A percentile compares a stretch with the other conserved stretches of the same genome.
Evolutionary conservation across 2,113 vertebrate genomes (phyloP).

Genomic region (Petaurus breviceps): DNA sequence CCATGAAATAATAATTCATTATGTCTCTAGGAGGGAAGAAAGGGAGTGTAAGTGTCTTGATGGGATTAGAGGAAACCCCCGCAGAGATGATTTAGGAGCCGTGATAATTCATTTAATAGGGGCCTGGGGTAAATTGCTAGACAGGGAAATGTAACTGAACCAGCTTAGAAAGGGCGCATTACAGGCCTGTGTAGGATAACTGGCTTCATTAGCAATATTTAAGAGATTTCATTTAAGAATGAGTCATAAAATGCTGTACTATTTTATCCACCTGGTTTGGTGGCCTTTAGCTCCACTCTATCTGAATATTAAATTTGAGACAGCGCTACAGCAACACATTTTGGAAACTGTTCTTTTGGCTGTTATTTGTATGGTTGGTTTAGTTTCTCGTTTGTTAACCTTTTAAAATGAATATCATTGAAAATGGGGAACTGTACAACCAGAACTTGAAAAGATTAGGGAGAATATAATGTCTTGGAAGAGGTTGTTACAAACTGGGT

Average conservation of each 20-base stretch:
- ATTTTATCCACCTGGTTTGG: constrained; percentile 88
- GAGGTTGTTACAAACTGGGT: constrained; percentile 72
- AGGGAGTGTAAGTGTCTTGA: constrained; percentile 89
- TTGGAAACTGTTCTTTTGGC: constrained; percentile 88
- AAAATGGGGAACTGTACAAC: constrained; percentile 79
- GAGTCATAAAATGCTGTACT: constrained; percentile 87
- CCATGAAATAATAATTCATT: constrained; percentile 90
- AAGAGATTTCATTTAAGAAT: constrained; percentile 88
- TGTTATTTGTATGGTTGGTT: constrained; percentile 92
- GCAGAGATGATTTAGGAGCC: constrained; percentile 90
- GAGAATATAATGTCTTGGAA: constrained; percentile 66
- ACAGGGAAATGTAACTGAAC: constrained; percentile 87
- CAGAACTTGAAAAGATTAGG: constrained; percentile 78
- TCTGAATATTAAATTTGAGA: constrained; percentile 89
- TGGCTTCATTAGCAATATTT: constrained; percentile 90
- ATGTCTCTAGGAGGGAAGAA: constrained; percentile 86
- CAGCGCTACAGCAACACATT: constrained; percentile 85
- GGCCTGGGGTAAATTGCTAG: constrained; percentile 89
- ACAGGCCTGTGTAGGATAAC: constrained; percentile 83
- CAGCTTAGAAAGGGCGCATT: constrained; percentile 84
- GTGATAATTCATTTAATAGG: constrained; percentile 91
- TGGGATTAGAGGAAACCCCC: constrained; percentile 89
- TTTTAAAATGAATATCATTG: constrained; percentile 87
- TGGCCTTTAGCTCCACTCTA: constrained; percentile 87
- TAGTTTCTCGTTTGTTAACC: constrained; percentile 91